Evolutionary conservation across 2,113 vertebrate genomes (phyloP), one percentile per base, ranked within the genome.

Genomic region (Rhinoderma darwinii): DNA sequence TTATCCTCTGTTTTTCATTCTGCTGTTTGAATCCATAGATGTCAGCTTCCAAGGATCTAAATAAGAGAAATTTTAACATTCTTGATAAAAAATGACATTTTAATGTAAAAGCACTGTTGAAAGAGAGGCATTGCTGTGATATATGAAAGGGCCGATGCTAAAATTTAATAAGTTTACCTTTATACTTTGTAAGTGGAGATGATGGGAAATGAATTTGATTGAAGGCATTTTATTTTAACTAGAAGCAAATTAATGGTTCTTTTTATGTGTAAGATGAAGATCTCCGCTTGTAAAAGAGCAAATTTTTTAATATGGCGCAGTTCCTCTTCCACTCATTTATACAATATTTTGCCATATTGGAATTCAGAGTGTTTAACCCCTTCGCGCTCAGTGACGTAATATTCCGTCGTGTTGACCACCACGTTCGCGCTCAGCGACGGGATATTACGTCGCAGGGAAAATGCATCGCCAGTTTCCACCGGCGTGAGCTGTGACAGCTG

Each of bases 181-280:
- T 25, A 72, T 25, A 81, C 54, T 61, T 39, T 63, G 78, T 37
- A 81, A 61, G 78, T 61, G 37, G 50, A 81, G 56, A 56, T 81
- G 56, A 43, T n/a, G 35, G 78, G 37, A 61, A 81, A 63, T 63
- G 15, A 51, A 51, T 78, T 50, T 78, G 54, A 81, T 63, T 81
- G 78, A 81, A 81, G 56, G 88, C 44, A 82, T 82, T 15, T 86
- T 91, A 89, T 74, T 63, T 61, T 43, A 41, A 81, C 32, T 27
- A 39, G 32, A 73, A 37, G 27, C 12, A 83, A 68, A 66, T 44
- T 17, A 47, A 82, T 82, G 80, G 56, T 82, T 82, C 61, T 25
- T n/a, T 20, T 63, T 30, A 44, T 30, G 56, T 20, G 50, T 25
- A 10, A 10, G 32, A 47, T 27, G 39, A 75, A 75, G 12, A 75